Base-by-base conservation (phyloP, 1,140 invertebrate genomes). In the Lasioglossum baleicum region DNA sequence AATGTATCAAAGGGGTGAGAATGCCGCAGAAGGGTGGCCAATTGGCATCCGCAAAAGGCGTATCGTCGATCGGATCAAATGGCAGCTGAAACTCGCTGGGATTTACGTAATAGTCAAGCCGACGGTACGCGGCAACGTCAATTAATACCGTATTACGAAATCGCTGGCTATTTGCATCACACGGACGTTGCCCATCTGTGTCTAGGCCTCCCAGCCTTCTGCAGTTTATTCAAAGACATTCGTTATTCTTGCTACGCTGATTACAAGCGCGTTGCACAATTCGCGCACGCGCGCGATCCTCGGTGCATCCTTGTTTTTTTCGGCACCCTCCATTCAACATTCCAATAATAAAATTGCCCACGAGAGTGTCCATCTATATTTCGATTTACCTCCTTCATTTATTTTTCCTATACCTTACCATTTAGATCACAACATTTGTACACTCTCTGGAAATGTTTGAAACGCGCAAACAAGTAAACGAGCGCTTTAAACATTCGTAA, bases 81-180 rank as follows among this genome's bases (percentile, higher is more conserved):
- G 75, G 75, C 68, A 78, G 64, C 67, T 71, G 77, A 70, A 72
- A 63, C 53, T 26, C 44, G 10, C 6, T 40, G 3, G 58, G 48
- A 40, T 63, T 85, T 85, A 81, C 68, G 72, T 85, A 86, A 86
- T 82, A 53, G 13, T 13, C 51, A 15, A 48, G 60, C 61, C 83
- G 74, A 60, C 66, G 79, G 67, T 75, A 74, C 70, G 61, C 71
- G 35, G 67, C 66, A 67, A 80, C 81, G 80, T 86, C 87, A 82
- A 87, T 88, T 89, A 89, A 90, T 88, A 84, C 69, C 53, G 75
- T 81, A 80, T 90, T 90, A 86, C 87, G 80, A 90, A 90, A 88
- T 90, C 65, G 58, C 81, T 83, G 71, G 85, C 83, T 86, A 88
- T 90, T 89, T 88, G 83, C 83, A 88, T 90, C 88, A 84, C 82